Conservation (phyloP, 2,113 vertebrate genomes). For the Triplophysa tibetana region DNA sequence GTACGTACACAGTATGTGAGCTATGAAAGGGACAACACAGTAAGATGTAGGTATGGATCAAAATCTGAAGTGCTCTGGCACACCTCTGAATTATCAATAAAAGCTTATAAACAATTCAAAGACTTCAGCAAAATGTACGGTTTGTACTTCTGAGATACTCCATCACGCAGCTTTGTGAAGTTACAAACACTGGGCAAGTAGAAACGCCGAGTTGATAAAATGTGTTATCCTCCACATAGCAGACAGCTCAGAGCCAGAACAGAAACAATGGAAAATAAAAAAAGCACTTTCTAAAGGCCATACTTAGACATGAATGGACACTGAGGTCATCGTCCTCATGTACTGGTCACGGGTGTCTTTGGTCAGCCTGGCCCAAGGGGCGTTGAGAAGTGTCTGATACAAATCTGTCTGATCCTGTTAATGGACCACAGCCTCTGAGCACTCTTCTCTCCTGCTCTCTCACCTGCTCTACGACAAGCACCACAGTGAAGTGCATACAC, state of each 20-base stretch:
- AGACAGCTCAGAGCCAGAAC: background rate
- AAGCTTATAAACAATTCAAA: background rate
- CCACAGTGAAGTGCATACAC: slow-evolving; percentile 27
- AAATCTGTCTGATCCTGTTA: slow-evolving; percentile 44
- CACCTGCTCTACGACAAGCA: slow-evolving; percentile 26
- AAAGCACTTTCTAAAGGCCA: slow-evolving; percentile 13
- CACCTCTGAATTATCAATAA: slow-evolving; percentile 1
- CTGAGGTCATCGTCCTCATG: slow-evolving; percentile 48
- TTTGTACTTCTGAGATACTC: slow-evolving; percentile 1
- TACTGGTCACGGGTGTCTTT: slow-evolving; percentile 40
- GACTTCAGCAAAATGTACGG: background rate
- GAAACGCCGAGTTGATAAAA: background rate
- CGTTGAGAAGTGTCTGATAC: slow-evolving; percentile 1
- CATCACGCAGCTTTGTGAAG: background rate
- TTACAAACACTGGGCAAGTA: background rate
- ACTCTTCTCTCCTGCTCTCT: background rate
- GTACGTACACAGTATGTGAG: no score
- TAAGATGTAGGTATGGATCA: background rate
- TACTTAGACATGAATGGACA: slow-evolving; percentile 43
- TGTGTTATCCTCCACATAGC: background rate
- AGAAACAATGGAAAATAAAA: slow-evolving; percentile 15
- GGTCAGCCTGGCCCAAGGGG: background rate
- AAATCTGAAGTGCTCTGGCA: background rate
- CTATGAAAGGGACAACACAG: no score
- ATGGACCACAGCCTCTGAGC: slow-evolving; percentile 27